Evolutionary conservation across 2,113 vertebrate genomes (phyloP).

Genomic region (Heptranchias perlo): DNA sequence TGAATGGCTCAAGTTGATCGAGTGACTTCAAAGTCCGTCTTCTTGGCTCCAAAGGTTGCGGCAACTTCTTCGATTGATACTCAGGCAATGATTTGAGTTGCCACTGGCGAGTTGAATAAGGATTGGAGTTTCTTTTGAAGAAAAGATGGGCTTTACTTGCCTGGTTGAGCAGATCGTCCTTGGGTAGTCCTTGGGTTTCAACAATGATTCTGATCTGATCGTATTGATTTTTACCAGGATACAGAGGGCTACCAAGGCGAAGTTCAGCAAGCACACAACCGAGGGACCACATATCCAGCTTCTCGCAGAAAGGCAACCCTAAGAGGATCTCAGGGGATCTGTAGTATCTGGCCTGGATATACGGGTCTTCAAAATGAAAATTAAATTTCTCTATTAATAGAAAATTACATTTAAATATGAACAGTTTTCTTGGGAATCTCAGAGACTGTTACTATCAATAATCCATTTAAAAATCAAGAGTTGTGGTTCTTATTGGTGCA

Average conservation of each 20-base stretch:
- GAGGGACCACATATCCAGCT: constrained; percentile 30
- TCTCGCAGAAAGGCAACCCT: constrained; percentile 25
- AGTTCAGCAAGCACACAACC: constrained; percentile 25
- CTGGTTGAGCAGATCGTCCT: background rate
- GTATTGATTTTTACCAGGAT: constrained; percentile 25
- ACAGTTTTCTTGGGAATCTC: background rate
- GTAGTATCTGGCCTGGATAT: constrained; percentile 31
- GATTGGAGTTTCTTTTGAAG: background rate
- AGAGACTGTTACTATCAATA: too few relatives aligned
- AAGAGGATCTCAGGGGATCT: constrained; percentile 21
- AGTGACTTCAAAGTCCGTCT: constrained; percentile 10
- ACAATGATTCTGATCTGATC: constrained; percentile 19
- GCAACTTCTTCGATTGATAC: background rate
- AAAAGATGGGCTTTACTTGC: constrained; percentile 21
- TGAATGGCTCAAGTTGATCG: background rate
- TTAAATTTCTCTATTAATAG: background rate
- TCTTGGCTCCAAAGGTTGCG: background rate
- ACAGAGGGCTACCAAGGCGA: constrained; percentile 4
- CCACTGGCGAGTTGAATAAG: background rate
- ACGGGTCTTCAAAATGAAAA: constrained; percentile 16
- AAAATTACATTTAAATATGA: background rate
- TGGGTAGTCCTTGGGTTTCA: background rate
- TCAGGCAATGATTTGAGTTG: background rate
- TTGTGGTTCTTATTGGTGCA: background rate
- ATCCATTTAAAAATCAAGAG: background rate